Evolutionary conservation across 2,888 invertebrate genomes (phyloP).

Genomic region (Drosophila helvetica): DNA sequence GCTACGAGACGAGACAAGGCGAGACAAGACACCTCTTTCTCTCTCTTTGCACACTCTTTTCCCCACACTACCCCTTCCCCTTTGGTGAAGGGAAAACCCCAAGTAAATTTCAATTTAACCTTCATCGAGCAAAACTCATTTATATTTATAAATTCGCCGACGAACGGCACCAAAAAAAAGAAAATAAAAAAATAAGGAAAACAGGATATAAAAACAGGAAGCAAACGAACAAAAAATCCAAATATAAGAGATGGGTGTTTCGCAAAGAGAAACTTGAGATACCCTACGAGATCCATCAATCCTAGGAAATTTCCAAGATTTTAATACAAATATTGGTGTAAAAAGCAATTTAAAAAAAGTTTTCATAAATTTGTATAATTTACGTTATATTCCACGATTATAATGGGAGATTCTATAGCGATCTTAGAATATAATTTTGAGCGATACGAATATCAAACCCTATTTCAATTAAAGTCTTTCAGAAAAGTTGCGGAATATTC

Average conservation of each 20-base stretch:
- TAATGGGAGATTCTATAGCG: too few relatives aligned
- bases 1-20: too few relatives aligned
- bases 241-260: neutral
- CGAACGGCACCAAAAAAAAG: slow-evolving; percentile 50
- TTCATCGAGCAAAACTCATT: slow-evolving; percentile 83
- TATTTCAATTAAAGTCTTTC: too few relatives aligned
- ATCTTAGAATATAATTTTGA: too few relatives aligned
- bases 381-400: too few relatives aligned
- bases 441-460: too few relatives aligned
- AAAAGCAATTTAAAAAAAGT: too few relatives aligned
- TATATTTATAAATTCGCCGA: slow-evolving; percentile 83
- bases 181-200: slow-evolving; percentile 41
- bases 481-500: too few relatives aligned
- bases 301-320: too few relatives aligned
- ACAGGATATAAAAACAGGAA: slow-evolving; percentile 1
- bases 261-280: neutral
- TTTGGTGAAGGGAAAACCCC: slow-evolving; percentile 47
- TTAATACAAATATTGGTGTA: too few relatives aligned
- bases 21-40: slow-evolving; percentile 9
- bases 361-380: too few relatives aligned
- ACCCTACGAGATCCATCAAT: neutral
- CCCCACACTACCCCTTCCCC: neutral
- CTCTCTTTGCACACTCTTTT: neutral
- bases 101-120: slow-evolving; percentile 81
- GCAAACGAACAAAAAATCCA: slow-evolving; percentile 12